phyloP scores from a whole-genome alignment of 1,140 invertebrate species.

The Microvelia longipes region DNA sequence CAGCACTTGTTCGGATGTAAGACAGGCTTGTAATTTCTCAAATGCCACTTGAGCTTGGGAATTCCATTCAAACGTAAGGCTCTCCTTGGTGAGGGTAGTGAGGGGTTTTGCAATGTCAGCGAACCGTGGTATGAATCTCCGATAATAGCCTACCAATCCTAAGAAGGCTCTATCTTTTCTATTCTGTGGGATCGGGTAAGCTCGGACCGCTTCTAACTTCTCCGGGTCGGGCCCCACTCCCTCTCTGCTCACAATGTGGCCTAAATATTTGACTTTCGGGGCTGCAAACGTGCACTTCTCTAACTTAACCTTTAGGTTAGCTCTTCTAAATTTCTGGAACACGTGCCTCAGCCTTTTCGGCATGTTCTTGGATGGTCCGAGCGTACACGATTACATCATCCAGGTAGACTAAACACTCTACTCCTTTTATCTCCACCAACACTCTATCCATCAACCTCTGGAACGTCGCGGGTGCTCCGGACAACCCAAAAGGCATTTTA shows the following conservation, averaged over 20 bases:
- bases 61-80: background rate
- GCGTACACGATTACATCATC: conserved; percentile 31
- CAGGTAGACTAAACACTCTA: conserved; percentile 28
- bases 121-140: conserved; percentile 30
- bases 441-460: conserved; percentile 26
- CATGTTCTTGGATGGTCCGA: conserved; percentile 25
- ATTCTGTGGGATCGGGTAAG: conserved; percentile 30
- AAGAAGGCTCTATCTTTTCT: conserved; percentile 30
- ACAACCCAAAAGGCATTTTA: conserved; percentile 17
- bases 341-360: conserved; percentile 23
- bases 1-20: conserved; percentile 17
- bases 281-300: conserved; percentile 34
- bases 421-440: conserved; percentile 25
- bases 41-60: background rate
- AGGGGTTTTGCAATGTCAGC: conserved; percentile 27
- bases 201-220: conserved; percentile 28
- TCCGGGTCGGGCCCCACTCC: conserved; percentile 30
- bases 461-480: conserved; percentile 14
- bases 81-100: conserved; percentile 25
- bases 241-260: conserved; percentile 28
- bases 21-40: background rate
- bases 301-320: conserved; percentile 31
- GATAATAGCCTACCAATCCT: conserved; percentile 31
- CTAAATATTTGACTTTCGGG: conserved; percentile 31
- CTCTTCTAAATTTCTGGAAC: conserved; percentile 26